Evolutionary conservation across 2,888 invertebrate species (phyloP).

Genomic region (Tanytarsus gracilentus): DNA sequence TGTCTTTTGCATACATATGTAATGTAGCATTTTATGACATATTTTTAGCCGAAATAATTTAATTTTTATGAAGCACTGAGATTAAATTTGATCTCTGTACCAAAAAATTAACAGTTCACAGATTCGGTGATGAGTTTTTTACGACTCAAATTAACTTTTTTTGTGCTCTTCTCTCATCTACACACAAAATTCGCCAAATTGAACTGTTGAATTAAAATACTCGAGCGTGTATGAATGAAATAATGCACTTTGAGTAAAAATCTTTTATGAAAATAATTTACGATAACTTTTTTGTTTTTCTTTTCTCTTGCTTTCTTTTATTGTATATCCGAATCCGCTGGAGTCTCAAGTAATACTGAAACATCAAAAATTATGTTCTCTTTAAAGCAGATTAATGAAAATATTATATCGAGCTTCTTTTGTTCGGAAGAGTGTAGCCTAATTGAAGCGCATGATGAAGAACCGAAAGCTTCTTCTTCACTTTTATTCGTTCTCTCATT

Average conservation of each 20-base stretch:
- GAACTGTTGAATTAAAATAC: too few species aligned
- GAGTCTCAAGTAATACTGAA: slow-evolving; percentile 25
- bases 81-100: neutral
- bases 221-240: neutral
- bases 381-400: slow-evolving; percentile 16
- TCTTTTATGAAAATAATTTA: neutral
- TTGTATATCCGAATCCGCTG: slow-evolving; percentile 17
- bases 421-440: neutral
- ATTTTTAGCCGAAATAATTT: neutral
- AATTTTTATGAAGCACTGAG: neutral
- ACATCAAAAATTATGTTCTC: slow-evolving; percentile 14
- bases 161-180: neutral
- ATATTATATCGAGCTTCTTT: neutral
- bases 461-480: neutral
- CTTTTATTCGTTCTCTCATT: too few species aligned
- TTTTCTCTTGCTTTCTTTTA: neutral
- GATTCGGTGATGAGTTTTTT: slow-evolving; percentile 1
- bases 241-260: neutral
- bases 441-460: neutral
- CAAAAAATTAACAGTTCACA: neutral
- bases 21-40: neutral
- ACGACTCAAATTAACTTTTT: slow-evolving; percentile 3
- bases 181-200: too few species aligned
- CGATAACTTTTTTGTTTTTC: neutral
- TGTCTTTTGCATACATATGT: neutral